Base-by-base conservation (phyloP, 2,888 invertebrate species). In the Drosophila tanythrix region DNA sequence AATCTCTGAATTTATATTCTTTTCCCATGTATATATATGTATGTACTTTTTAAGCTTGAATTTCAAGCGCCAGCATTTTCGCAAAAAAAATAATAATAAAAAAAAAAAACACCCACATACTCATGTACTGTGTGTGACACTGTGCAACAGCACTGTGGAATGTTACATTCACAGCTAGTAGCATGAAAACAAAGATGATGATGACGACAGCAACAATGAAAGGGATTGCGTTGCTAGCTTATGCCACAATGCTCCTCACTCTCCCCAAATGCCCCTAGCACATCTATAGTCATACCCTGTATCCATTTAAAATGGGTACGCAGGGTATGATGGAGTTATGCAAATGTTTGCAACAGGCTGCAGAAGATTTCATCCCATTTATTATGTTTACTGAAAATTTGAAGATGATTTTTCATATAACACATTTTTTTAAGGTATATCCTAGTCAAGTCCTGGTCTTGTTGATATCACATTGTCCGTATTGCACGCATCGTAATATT, bases 1-100 rank as follows among this genome's bases (percentile, higher is more conserved):
- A 81, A 81, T 65, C 53, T 59, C 67, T 61, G 53, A 74, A 74
- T 81, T 70, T 70, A 67, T 76, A 74, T 65, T 62, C 56, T 61
- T 51, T 51, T 55, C n/a, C 56, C 15, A 25, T 35, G 35, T 55
- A 18, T 7, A n/a, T 40, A 40, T 11, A 38, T n/a, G 0, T 21
- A 35, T 40, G n/a, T 25, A 25, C 35, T 52, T 51, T 48, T 38
- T 40, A 58, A 74, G 77, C 76, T 81, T 74, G 70, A 74, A 81
- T 82, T 87, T 76, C 65, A 70, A 82, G 77, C 69, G 80, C 78
- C 80, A 87, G 89, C 85, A 82, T 56, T 77, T 78, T 52, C 57
- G 58, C 29, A 15, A 31, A 36, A 21, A 31, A 33, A 33, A 31
- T 0, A 7, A 31, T 7, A 31, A 25, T 7, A 21, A 21, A 40